These are phyloP conservation scores for Leptopilina boulardi DNA, from an alignment of 1,140 invertebrate genomes.

Conservation along the genomic window DNA sequence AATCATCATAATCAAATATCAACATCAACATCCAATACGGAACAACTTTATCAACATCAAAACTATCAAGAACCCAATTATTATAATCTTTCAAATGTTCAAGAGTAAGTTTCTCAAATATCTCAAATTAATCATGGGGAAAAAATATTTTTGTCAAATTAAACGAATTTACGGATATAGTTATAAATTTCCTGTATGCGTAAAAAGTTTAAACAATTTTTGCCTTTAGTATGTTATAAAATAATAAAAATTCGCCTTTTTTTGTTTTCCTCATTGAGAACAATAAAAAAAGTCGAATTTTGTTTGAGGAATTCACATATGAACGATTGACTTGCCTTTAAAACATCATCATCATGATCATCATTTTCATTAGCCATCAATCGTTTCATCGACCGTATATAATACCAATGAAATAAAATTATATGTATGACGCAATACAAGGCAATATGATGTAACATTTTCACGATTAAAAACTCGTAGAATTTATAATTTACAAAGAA, in stretches of 20 bases:
- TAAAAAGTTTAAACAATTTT: no score
- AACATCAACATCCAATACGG: conserved; percentile 11
- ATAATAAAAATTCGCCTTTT: no score
- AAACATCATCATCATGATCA: background rate
- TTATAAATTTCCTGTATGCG: no score
- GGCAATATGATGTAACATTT: background rate
- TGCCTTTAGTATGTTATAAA: no score
- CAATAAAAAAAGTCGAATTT: background rate
- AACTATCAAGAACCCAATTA: conserved; percentile 61
- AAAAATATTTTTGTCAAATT: no score
- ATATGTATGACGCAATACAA: conserved; percentile 2
- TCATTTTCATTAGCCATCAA: conserved; percentile 11
- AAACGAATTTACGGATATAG: no score
- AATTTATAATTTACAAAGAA: background rate
- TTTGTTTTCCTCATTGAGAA: background rate
- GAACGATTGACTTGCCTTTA: background rate
- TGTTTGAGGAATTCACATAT: conserved; percentile 2
- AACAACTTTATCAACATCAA: conserved; percentile 55
- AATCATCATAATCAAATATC: conserved; percentile 44
- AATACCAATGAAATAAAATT: conserved; percentile 13
- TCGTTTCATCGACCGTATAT: conserved; percentile 8
- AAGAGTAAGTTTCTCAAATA: conserved; percentile 64
- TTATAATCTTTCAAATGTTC: conserved; percentile 65
- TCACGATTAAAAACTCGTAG: background rate
- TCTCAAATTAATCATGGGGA: no score